These are phyloP conservation scores for Rhinolophus ferrumequinum DNA, from an alignment of 2,113 vertebrate genomes.

Conservation along the genomic window DNA sequence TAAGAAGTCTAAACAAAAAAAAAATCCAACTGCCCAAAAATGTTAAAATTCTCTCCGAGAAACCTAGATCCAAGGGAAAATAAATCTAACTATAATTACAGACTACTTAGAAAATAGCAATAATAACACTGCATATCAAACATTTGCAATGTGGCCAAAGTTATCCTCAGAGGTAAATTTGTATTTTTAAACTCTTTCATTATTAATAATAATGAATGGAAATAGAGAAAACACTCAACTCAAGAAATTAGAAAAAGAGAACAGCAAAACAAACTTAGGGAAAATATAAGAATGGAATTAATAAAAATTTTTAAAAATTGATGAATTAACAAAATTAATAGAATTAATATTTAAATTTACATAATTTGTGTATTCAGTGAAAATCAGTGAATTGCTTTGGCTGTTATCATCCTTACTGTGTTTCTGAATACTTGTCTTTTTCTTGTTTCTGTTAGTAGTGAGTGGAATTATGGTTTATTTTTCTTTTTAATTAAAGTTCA, in stretches of 20 bases:
- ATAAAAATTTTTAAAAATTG: neutral
- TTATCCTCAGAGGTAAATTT: neutral
- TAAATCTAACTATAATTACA: neutral
- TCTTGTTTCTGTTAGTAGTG: neutral
- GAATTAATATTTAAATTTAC: neutral
- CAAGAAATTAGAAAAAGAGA: neutral
- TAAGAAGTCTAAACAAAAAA: neutral
- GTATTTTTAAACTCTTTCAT: constrained; percentile 4
- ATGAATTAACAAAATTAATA: neutral
- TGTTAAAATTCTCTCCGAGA: neutral
- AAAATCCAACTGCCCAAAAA: neutral
- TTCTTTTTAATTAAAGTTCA: too few relatives aligned
- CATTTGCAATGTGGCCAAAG: neutral
- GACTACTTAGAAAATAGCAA: neutral
- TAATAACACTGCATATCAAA: neutral
- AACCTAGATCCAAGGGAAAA: neutral
- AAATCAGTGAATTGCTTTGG: neutral
- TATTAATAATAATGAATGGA: neutral
- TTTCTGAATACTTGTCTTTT: neutral
- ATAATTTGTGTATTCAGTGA: neutral
- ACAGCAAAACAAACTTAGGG: neutral
- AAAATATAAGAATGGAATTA: neutral
- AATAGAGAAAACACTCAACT: neutral
- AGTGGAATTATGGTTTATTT: constrained; percentile 15
- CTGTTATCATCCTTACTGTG: neutral